These are phyloP conservation scores for Halcyon smyrnensis DNA, from an alignment of 2,797 vertebrate species.

Conservation along the genomic window DNA sequence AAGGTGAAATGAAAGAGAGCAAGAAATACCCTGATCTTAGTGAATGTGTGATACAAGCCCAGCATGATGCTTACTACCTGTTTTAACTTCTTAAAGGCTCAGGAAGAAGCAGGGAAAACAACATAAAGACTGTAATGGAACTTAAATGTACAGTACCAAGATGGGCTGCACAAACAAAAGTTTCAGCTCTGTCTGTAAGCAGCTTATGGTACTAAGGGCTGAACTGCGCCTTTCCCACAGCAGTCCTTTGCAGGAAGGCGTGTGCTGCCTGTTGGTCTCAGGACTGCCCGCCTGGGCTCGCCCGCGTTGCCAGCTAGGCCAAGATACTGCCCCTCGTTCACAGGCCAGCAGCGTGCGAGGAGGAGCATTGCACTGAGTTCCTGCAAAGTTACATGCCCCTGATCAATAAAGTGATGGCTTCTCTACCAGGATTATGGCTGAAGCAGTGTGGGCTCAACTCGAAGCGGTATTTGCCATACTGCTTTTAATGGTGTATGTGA, in stretches of 20 bases:
- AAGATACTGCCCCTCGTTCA: rapidly evolving
- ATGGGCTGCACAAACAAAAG: background rate
- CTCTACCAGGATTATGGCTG: background rate
- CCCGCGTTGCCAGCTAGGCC: rapidly evolving
- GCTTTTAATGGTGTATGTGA: rapidly evolving
- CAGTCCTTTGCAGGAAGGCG: background rate
- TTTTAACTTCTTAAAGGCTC: background rate
- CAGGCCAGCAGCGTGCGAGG: too few relatives aligned
- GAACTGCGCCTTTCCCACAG: background rate
- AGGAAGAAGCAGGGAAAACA: background rate
- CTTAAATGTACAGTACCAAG: background rate
- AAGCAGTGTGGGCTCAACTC: background rate
- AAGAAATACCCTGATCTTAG: background rate
- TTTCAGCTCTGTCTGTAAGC: background rate
- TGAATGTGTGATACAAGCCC: background rate
- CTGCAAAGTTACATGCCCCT: background rate
- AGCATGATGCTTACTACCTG: rapidly evolving
- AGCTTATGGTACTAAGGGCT: background rate
- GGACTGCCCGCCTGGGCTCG: background rate
- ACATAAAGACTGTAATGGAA: background rate
- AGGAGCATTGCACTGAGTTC: background rate
- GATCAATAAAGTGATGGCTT: background rate
- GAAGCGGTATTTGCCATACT: background rate
- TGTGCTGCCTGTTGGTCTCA: background rate
- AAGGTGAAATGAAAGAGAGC: background rate